These are phyloP conservation scores for Anabas testudineus DNA, from an alignment of 2,797 vertebrate species.

Conservation along the genomic window DNA sequence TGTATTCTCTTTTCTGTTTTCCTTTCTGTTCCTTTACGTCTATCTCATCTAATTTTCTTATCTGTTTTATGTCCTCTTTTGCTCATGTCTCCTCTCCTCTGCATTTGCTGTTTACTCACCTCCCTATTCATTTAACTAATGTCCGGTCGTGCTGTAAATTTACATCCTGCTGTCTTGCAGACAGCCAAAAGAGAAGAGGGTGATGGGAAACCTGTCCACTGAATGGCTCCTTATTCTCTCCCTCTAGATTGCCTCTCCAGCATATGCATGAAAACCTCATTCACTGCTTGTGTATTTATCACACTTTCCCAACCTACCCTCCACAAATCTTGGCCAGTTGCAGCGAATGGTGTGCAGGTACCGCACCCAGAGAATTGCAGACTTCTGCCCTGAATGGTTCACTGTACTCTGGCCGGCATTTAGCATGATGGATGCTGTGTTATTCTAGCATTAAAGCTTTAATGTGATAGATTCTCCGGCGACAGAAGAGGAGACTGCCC, in stretches of 20 bases:
- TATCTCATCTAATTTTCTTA: not conserved
- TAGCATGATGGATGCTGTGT: constrained; percentile 78
- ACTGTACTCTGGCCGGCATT: constrained; percentile 55
- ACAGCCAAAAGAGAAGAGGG: constrained; percentile 66
- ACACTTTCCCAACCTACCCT: constrained; percentile 41
- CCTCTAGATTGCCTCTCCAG: constrained; percentile 52
- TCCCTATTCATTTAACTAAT: constrained; percentile 75
- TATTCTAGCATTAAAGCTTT: constrained; percentile 82
- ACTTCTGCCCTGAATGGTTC: constrained; percentile 58
- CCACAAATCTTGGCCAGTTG: constrained; percentile 13
- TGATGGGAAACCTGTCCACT: constrained; percentile 65
- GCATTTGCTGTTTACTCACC: constrained; percentile 60
- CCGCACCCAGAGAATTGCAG: constrained; percentile 27
- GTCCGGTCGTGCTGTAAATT: constrained; percentile 65
- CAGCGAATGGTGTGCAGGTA: constrained; percentile 33
- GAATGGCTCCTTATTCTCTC: constrained; percentile 62
- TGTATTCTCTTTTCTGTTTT: constrained; percentile 1
- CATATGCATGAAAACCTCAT: constrained; percentile 58
- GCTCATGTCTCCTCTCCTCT: constrained; percentile 14
- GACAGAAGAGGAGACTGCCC: constrained; percentile 49
- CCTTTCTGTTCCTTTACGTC: not conserved
- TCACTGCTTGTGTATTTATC: constrained; percentile 57
- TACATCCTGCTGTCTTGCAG: constrained; percentile 59
- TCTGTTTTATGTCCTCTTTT: not conserved
- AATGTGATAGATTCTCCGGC: constrained; percentile 78